Evolutionary conservation across 2,797 vertebrate genomes (phyloP), one percentile per base, ranked within the genome.

Genomic region (Notolepis coatsorum): DNA sequence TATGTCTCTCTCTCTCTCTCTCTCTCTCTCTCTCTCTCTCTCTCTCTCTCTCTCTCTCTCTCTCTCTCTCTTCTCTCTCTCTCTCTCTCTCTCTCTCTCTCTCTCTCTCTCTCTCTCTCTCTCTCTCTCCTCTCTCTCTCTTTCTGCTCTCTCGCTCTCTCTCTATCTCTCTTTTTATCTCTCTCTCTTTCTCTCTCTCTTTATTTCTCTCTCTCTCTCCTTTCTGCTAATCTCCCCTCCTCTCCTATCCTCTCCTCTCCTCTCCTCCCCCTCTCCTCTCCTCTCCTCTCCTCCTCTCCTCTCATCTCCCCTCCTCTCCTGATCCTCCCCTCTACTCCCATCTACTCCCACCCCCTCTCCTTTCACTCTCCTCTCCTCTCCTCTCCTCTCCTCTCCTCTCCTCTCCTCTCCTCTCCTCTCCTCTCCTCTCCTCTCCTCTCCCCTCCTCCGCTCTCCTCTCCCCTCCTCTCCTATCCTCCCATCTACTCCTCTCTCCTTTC

Each of bases 401-500:
- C 13, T 31, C 17, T 4, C 18, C 30, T 23, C 27, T 31, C 49
- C 21, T 17, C 30, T 21, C 15, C 33, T 23, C 30, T 24, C 45
- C 45, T 47, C 13, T 24, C 20, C 13, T 13, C 45, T 21, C 33
- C 6, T 12, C 12, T 28, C 33, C 17, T 10, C 17, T 17, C 30
- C 30, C 17, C 15, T 33, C 31, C 31, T 8, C 28, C 31, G 15
- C 39, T 13, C 8, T 56, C 49, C 18, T 10, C 15, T 33, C 15
- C 31, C 17, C 35, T 27, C 27, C n/a, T 58, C 20, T 30, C 31
- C 47, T 37, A 5, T 8, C 10, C 39, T 62, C 53, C 37, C n/a
- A 13, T 15, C 39, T 54, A 30, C 43, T 18, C 20, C 30, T 41
- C 42, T 15, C 38, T 67, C 64, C 64, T 67, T 38, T 67, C 52